A percentile compares a stretch with the other conserved stretches of the same genome.
phyloP scores from a whole-genome alignment of 1,140 invertebrate genomes.

The Drosophila biarmipes region DNA sequence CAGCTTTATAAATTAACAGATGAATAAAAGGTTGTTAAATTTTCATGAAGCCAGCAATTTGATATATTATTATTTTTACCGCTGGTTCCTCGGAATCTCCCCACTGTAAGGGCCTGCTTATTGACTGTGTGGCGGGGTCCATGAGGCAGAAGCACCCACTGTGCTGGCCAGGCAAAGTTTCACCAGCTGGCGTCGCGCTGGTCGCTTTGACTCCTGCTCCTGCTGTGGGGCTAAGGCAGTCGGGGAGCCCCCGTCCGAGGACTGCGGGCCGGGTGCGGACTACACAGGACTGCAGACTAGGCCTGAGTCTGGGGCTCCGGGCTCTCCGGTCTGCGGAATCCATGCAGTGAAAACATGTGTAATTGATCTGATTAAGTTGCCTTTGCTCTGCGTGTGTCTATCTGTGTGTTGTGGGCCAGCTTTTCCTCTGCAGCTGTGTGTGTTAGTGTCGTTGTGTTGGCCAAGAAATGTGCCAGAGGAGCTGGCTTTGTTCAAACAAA shows the following conservation, averaged over 20 bases:
- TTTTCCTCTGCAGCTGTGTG: neutral
- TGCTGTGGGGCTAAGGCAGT: neutral
- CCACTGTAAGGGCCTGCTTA: constrained; percentile 19
- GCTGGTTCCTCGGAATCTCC: neutral
- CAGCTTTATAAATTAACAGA: too few species aligned
- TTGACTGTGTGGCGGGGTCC: neutral
- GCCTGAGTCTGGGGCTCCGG: constrained; percentile 20
- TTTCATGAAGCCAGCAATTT: too few species aligned
- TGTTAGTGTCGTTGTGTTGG: constrained; percentile 18
- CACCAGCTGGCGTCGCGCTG: constrained; percentile 46
- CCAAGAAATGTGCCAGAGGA: constrained; percentile 63
- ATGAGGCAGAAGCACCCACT: constrained; percentile 6
- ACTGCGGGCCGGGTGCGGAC: neutral
- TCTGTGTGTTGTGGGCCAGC: constrained; percentile 10
- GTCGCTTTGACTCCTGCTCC: constrained; percentile 16
- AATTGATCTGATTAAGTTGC: constrained; percentile 83
- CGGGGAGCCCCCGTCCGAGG: neutral
- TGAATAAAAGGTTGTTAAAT: too few species aligned
- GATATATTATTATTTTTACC: neutral
- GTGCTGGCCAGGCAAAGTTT: constrained; percentile 37
- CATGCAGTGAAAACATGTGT: constrained; percentile 81
- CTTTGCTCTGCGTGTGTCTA: constrained; percentile 57
- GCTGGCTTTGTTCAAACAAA: constrained; percentile 59
- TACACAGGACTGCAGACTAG: constrained; percentile 11
- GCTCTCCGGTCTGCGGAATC: constrained; percentile 56